phyloP scores from a whole-genome alignment of 2,888 invertebrate species.

The Bimastos eiseni region DNA sequence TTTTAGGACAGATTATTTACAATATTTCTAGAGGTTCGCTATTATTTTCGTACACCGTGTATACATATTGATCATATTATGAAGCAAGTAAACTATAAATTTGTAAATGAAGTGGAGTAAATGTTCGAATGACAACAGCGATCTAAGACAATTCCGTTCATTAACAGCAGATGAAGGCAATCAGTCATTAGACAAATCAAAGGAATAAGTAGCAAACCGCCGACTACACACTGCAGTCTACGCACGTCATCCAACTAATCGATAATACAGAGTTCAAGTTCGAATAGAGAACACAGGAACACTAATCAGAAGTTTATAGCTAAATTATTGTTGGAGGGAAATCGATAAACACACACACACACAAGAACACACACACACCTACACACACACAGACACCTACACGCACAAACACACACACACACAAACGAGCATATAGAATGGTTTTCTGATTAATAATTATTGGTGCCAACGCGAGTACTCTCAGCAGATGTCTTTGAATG shows the following conservation, averaged over 20 bases:
- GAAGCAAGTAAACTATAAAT: neutral
- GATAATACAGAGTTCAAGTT: neutral
- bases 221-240: too few relatives aligned
- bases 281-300: neutral
- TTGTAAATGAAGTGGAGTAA: neutral
- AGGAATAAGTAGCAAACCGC: neutral
- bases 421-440: neutral
- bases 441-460: neutral
- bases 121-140: neutral
- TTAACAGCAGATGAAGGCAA: neutral
- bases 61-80: neutral
- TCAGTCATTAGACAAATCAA: neutral
- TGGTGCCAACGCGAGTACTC: neutral
- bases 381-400: too few relatives aligned
- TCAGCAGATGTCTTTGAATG: neutral
- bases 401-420: too few relatives aligned
- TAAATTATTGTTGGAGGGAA: neutral
- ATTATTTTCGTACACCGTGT: too few relatives aligned
- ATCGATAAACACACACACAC: too few relatives aligned
- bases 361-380: too few relatives aligned
- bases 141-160: neutral
- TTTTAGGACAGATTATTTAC: too few relatives aligned
- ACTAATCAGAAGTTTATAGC: neutral
- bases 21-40: too few relatives aligned
- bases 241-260: neutral